These are phyloP conservation scores for Steatocranus sp. DNA, from an alignment of 2,797 vertebrate species.

Conservation along the genomic window DNA sequence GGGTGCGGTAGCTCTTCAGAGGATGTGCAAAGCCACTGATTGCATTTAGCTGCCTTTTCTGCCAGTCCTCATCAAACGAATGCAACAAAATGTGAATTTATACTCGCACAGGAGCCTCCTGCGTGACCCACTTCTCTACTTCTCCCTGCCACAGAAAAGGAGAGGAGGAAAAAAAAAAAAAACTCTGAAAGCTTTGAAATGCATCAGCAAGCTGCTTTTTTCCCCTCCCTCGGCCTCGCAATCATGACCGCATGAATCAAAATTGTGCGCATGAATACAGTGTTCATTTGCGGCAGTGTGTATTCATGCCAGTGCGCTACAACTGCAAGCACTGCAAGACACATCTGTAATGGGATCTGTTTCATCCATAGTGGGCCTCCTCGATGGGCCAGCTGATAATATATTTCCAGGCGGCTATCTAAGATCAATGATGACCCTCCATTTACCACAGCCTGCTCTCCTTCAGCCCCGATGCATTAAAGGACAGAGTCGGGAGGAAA, in stretches of 20 bases:
- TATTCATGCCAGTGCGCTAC: neutral
- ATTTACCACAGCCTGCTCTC: constrained; percentile 44
- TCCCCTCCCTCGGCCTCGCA: neutral
- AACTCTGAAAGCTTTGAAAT: constrained; percentile 4
- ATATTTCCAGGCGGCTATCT: constrained; percentile 42
- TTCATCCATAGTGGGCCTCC: constrained; percentile 12
- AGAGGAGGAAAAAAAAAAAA: neutral
- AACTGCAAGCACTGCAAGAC: neutral
- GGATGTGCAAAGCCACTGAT: constrained; percentile 40
- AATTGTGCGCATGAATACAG: neutral
- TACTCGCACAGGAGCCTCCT: neutral
- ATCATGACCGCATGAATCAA: neutral
- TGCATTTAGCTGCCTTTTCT: constrained; percentile 14
- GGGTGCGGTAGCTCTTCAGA: neutral
- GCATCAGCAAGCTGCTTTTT: neutral
- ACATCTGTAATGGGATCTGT: constrained; percentile 51
- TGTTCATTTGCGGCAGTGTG: neutral
- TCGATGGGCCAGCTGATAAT: constrained; percentile 51
- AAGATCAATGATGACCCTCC: constrained; percentile 60
- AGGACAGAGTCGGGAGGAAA: constrained; percentile 36
- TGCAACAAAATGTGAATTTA: neutral
- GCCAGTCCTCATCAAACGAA: neutral
- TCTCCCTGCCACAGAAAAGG: neutral
- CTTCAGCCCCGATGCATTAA: constrained; percentile 44
- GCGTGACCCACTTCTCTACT: neutral